A percentile compares a stretch with the other conserved stretches of the same genome.
phyloP scores from a whole-genome alignment of 2,113 vertebrate species.

The Planiliza haematocheilus region DNA sequence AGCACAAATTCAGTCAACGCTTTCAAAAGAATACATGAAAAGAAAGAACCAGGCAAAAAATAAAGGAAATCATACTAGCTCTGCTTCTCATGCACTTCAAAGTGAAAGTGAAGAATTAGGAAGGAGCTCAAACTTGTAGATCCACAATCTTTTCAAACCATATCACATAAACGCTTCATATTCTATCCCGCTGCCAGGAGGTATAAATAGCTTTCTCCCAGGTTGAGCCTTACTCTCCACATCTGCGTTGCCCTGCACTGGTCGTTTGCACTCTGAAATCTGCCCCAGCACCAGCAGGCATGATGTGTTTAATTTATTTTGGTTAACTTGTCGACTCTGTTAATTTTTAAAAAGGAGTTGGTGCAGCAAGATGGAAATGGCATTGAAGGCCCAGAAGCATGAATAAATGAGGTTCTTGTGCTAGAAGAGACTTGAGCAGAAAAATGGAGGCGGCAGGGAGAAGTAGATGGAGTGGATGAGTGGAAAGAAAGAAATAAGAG shows the following conservation, averaged over 20 bases:
- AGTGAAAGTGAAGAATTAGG: slow-evolving; percentile 1
- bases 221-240: not conserved
- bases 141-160: slow-evolving; percentile 4
- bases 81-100: slow-evolving; percentile 6
- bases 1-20: not conserved
- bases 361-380: slow-evolving; percentile 67
- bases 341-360: slow-evolving; percentile 74
- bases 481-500: not conserved
- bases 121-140: slow-evolving; percentile 18
- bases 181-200: not conserved
- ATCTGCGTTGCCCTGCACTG: slow-evolving; percentile 12
- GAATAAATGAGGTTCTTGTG: slow-evolving; percentile 74
- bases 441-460: slow-evolving; percentile 12
- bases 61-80: not conserved
- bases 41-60: slow-evolving; percentile 3
- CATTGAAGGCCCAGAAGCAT: slow-evolving; percentile 64
- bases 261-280: slow-evolving; percentile 26
- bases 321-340: slow-evolving; percentile 62
- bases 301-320: slow-evolving; percentile 69
- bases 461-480: slow-evolving; percentile 20
- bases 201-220: slow-evolving; percentile 46
- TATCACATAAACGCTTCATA: not conserved
- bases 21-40: slow-evolving; percentile 9
- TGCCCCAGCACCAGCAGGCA: slow-evolving; percentile 19
- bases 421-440: slow-evolving; percentile 51